A percentile compares a stretch with the other conserved stretches of the same genome.
Evolutionary conservation across 2,113 vertebrate genomes (phyloP).

Genomic region (Himantopus leucocephalus): DNA sequence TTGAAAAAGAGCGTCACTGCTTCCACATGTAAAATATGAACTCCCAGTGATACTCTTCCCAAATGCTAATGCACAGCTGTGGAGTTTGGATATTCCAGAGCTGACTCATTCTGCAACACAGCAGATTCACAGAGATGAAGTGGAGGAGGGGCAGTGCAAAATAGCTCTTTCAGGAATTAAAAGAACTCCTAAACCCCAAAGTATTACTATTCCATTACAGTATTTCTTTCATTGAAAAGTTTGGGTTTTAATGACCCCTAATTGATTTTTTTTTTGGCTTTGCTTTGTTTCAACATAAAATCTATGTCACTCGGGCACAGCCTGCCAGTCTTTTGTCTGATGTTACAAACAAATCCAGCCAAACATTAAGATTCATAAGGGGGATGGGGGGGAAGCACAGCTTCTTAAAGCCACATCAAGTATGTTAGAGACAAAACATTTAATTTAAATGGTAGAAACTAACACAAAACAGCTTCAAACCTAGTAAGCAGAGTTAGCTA

Average conservation of each 20-base stretch:
- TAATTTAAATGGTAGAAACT: conserved; percentile 65
- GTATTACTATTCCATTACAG: conserved; percentile 18
- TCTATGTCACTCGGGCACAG: conserved; percentile 36
- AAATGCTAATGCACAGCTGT: conserved; percentile 67
- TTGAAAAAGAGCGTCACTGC: not conserved
- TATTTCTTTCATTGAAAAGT: conserved; percentile 55
- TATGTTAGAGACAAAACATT: conserved; percentile 67
- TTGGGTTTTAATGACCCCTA: conserved; percentile 39
- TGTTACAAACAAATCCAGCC: conserved; percentile 70
- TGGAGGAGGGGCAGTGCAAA: conserved; percentile 50
- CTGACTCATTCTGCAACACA: conserved; percentile 60
- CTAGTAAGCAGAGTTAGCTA: conserved; percentile 46
- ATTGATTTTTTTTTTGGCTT: conserved; percentile 29
- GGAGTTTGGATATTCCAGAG: conserved; percentile 43
- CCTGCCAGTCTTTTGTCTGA: conserved; percentile 67
- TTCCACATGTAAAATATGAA: conserved; percentile 25
- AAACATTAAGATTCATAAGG: conserved; percentile 65
- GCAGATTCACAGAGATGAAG: not conserved
- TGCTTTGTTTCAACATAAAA: conserved; percentile 60
- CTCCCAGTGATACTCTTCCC: conserved; percentile 12
- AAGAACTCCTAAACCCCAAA: conserved; percentile 13
- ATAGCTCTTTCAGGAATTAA: conserved; percentile 38
- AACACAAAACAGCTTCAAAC: conserved; percentile 66
- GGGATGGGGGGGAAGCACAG: conserved; percentile 35
- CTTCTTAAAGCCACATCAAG: conserved; percentile 70